Evolutionary conservation across 2,113 vertebrate species (phyloP).

Genomic region (Pica pica): DNA sequence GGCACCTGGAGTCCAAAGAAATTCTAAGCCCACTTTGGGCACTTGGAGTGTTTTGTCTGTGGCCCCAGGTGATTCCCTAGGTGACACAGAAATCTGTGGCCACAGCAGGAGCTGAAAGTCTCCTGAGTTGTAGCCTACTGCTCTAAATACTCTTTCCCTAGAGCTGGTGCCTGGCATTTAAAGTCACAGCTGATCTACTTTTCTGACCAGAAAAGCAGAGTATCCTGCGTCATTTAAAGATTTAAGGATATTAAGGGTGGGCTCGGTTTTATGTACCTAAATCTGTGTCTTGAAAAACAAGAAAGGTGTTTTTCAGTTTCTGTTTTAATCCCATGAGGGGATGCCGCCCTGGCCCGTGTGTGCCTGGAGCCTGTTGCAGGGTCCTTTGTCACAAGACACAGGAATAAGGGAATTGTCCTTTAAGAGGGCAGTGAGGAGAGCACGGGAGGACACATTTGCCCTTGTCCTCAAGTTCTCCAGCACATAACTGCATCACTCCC

Average conservation of each 20-base stretch:
- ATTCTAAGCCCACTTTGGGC: neutral
- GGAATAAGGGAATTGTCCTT: neutral
- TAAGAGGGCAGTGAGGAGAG: neutral
- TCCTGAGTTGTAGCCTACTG: neutral
- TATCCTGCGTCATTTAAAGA: neutral
- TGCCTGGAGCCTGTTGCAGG: neutral
- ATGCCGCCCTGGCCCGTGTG: neutral
- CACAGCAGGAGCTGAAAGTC: neutral
- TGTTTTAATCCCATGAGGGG: neutral
- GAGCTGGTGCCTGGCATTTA: neutral
- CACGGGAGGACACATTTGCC: neutral
- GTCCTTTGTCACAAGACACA: neutral
- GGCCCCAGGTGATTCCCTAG: neutral
- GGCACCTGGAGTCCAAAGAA: neutral
- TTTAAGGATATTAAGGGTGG: neutral
- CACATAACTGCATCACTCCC: neutral
- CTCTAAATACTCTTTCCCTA: neutral
- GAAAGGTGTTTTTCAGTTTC: neutral
- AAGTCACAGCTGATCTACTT: neutral
- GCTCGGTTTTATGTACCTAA: neutral
- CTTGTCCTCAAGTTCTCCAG: neutral
- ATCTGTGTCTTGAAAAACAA: no score
- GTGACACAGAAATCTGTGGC: neutral
- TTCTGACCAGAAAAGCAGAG: neutral
- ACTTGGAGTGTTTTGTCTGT: neutral